These are phyloP conservation scores for Podocnemis expansa DNA, from an alignment of 2,113 vertebrate genomes.

Conservation along the genomic window DNA sequence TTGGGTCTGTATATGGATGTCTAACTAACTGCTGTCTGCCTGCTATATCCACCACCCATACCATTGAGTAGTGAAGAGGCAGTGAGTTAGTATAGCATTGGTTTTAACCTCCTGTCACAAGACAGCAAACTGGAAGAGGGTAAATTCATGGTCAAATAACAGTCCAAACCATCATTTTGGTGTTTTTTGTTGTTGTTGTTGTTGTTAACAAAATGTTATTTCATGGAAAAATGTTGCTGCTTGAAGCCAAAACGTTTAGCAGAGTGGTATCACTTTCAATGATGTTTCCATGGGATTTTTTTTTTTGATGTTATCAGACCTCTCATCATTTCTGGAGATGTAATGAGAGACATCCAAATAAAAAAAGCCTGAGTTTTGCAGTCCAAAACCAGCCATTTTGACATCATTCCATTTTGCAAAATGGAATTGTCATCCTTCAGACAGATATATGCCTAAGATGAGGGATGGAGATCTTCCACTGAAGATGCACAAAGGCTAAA, in stretches of 20 bases:
- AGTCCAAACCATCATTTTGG: neutral
- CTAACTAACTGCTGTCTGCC: neutral
- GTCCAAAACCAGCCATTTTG: neutral
- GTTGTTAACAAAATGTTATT: neutral
- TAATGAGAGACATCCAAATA: neutral
- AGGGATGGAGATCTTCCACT: neutral
- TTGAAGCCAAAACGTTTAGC: neutral
- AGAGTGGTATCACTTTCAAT: neutral
- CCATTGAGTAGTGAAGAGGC: accelerated
- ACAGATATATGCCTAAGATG: neutral
- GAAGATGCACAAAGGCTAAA: neutral
- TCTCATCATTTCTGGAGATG: neutral
- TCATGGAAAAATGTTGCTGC: neutral
- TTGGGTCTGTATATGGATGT: accelerated
- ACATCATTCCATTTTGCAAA: neutral
- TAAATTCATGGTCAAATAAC: neutral
- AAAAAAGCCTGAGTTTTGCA: neutral
- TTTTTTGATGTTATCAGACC: neutral
- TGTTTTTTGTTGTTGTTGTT: no score
- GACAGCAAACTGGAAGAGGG: neutral
- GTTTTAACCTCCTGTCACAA: neutral
- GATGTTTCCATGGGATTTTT: neutral
- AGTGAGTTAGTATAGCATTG: neutral
- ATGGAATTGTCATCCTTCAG: neutral
- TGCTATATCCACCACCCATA: neutral